Conservation (phyloP, 2,113 vertebrate species). For the Rhegmatorhina hoffmannsi region DNA sequence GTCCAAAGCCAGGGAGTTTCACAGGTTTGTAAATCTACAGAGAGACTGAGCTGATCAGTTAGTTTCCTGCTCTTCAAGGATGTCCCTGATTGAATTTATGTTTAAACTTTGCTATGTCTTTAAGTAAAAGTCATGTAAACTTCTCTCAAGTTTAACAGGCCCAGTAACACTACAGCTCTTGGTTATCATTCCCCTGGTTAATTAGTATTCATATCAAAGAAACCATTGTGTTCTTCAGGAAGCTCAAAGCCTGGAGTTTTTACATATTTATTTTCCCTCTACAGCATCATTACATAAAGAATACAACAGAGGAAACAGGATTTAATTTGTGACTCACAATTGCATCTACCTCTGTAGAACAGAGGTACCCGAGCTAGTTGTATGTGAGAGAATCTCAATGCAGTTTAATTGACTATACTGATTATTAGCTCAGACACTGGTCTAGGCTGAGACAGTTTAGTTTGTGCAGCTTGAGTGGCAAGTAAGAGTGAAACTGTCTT, state of each 20-base stretch:
- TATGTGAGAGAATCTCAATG: neutral
- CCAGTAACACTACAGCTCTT: neutral
- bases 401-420: neutral
- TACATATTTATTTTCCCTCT: neutral
- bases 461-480: neutral
- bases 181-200: neutral
- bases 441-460: neutral
- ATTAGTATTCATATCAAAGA: neutral
- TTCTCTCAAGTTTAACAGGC: neutral
- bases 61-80: neutral
- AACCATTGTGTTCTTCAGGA: neutral
- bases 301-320: neutral
- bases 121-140: neutral
- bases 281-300: neutral
- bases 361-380: neutral
- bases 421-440: neutral
- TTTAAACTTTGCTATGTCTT: neutral
- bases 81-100: neutral
- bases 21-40: neutral
- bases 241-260: neutral
- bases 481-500: neutral
- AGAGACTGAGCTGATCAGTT: neutral
- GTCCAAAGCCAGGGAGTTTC: neutral
- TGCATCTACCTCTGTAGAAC: neutral
- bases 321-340: slow-evolving; percentile 22